phyloP scores from a whole-genome alignment of 2,888 invertebrate genomes.

The Megastigmus dorsalis region DNA sequence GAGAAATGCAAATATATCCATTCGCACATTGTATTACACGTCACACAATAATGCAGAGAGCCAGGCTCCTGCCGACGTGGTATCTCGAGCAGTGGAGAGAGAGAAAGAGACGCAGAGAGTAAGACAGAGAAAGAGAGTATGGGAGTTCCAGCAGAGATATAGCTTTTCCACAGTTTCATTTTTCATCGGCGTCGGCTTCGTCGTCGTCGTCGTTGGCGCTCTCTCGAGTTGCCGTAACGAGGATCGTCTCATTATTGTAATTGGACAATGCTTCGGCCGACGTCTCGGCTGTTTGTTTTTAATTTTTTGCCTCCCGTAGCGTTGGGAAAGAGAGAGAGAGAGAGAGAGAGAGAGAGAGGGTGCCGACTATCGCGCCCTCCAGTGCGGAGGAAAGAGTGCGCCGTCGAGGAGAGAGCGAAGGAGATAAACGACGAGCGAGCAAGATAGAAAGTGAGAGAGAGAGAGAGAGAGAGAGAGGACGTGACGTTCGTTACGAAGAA shows the following conservation, averaged over 20 bases:
- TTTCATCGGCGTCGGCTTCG: slow-evolving; percentile 54
- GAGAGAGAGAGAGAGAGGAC: slow-evolving; percentile 30
- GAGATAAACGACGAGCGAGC: slow-evolving; percentile 32
- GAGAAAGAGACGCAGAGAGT: background rate
- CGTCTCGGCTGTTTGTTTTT: slow-evolving; percentile 54
- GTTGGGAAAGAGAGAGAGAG: slow-evolving; percentile 1
- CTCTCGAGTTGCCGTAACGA: slow-evolving; percentile 57
- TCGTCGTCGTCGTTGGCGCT: slow-evolving; percentile 27
- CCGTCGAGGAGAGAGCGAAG: background rate
- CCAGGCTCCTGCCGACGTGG: slow-evolving; percentile 7
- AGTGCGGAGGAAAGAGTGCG: slow-evolving; percentile 15
- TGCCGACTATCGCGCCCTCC: slow-evolving; percentile 20
- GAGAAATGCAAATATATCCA: slow-evolving; percentile 69
- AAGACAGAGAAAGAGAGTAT: background rate
- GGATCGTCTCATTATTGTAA: slow-evolving; percentile 66
- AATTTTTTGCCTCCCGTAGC: slow-evolving; percentile 50
- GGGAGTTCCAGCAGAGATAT: background rate
- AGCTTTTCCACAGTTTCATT: slow-evolving; percentile 52
- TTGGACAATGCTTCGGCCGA: slow-evolving; percentile 64
- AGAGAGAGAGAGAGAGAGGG: background rate
- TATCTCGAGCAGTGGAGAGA: background rate
- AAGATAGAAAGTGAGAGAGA: slow-evolving; percentile 16
- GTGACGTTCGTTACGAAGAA: slow-evolving; percentile 56
- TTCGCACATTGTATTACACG: slow-evolving; percentile 72
- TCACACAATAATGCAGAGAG: slow-evolving; percentile 67